Conservation (phyloP, 2,797 vertebrate genomes). For the Staurois parvus region DNA sequence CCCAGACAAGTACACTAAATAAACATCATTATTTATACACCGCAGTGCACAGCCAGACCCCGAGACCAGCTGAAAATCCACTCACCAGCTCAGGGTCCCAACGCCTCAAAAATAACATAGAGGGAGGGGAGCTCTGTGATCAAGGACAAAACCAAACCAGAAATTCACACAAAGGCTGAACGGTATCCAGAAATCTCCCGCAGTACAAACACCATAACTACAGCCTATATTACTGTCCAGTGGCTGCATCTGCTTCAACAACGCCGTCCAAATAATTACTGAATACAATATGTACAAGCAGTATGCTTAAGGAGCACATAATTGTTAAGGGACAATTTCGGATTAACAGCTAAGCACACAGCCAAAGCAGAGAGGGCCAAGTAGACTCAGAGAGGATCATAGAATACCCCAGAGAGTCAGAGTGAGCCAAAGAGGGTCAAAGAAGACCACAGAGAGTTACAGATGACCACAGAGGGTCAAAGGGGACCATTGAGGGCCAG, state of each 20-base stretch:
- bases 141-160: not conserved
- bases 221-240: not conserved
- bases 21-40: conserved; percentile 49
- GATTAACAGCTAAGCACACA: not conserved
- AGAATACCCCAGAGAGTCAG: no score
- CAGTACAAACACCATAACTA: not conserved
- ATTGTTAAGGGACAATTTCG: not conserved
- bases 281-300: not conserved
- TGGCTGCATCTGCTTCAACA: not conserved
- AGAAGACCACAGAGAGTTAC: no score
- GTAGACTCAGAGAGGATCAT: not conserved
- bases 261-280: not conserved
- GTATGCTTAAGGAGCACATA: not conserved
- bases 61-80: conserved; percentile 1
- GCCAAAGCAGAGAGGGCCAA: not conserved
- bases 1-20: conserved; percentile 37
- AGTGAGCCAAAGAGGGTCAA: no score
- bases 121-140: conserved; percentile 1
- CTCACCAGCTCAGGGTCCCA: not conserved
- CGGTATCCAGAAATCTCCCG: not conserved
- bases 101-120: not conserved
- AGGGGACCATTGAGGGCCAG: no score
- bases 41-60: conserved; percentile 4
- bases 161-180: not conserved
- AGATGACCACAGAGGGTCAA: no score